Conservation (phyloP, 2,113 vertebrate species). For the Pelvicachromis taeniatus region DNA sequence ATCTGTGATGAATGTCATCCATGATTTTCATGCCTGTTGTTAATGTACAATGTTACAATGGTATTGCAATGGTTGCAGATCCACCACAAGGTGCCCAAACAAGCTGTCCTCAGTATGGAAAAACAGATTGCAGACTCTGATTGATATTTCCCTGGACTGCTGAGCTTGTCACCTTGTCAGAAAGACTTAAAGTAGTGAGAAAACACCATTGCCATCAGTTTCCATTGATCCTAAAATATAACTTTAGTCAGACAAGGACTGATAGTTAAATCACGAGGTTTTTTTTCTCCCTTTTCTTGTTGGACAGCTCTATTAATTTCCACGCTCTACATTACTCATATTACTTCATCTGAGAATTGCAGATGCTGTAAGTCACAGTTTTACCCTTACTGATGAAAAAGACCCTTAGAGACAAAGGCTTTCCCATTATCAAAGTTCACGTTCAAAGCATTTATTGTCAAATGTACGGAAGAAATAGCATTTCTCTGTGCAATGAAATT, state of each 20-base stretch:
- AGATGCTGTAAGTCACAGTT: background rate
- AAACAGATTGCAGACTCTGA: background rate
- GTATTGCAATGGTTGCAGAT: background rate
- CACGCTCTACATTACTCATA: background rate
- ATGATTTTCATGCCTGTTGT: background rate
- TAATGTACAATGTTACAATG: background rate
- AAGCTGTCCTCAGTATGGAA: background rate
- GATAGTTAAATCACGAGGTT: background rate
- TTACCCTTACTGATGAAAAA: background rate
- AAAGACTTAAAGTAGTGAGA: background rate
- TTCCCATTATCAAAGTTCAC: background rate
- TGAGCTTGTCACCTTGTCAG: conserved; percentile 24
- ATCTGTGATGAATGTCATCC: background rate
- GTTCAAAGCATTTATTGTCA: no score
- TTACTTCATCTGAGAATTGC: conserved; percentile 1
- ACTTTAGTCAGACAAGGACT: background rate
- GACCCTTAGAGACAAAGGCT: background rate
- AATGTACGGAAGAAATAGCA: no score
- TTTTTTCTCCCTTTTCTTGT: background rate
- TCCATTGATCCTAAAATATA: conserved; percentile 24
- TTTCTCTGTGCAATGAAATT: no score
- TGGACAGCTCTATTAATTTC: conserved; percentile 10
- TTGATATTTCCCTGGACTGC: background rate
- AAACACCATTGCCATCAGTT: background rate
- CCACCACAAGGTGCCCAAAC: background rate